Base-by-base conservation (phyloP, 2,888 invertebrate species). In the Epinotia demarniana region DNA sequence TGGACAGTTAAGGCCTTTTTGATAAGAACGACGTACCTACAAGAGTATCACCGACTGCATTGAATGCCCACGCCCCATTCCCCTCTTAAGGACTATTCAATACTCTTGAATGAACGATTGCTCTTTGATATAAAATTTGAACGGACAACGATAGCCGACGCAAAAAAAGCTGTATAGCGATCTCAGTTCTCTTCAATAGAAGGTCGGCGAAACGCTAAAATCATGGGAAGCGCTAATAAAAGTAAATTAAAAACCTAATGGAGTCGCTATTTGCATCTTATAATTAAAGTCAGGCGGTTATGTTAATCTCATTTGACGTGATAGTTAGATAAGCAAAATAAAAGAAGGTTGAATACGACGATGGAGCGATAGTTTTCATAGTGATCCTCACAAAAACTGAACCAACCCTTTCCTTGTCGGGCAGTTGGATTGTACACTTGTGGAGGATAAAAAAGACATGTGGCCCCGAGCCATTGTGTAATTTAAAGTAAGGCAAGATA, bases 61-160 rank as follows among this genome's bases (percentile, higher is more conserved):
- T 92, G 39, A 39, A 39, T 39, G 39, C 39, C 39, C 60, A 89
- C 91, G 87, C 85, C 91, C 90, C 89, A 92, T 92, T 92, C 93
- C 92, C 92, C 89, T 86, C 87, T 85, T 92, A 92, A 93, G 90
- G 90, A 92, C 93, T 91, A 93, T 94, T 94, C 93, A 94, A 94
- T 93, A 89, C 85, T 85, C 85, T 87, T 92, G 92, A 93, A 93
- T 93, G 90, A 93, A 90, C 89, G 91, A 93, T 94, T 93, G 93
- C 92, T 92, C 90, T 92, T 91, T 89, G 90, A 89, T 90, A 86
- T 89, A 89, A 90, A 91, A 92, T 91, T 90, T 89, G 84, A 85
- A 87, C 87, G 89, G 89, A 90, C 90, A 87, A 89, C 85, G 87
- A 89, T 90, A 85, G 82, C 82, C 80, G 82, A 83, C 81, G 87